Evolutionary conservation across 2,113 vertebrate genomes (phyloP), one percentile per base, ranked within the genome.

Genomic region (Strigops habroptila): DNA sequence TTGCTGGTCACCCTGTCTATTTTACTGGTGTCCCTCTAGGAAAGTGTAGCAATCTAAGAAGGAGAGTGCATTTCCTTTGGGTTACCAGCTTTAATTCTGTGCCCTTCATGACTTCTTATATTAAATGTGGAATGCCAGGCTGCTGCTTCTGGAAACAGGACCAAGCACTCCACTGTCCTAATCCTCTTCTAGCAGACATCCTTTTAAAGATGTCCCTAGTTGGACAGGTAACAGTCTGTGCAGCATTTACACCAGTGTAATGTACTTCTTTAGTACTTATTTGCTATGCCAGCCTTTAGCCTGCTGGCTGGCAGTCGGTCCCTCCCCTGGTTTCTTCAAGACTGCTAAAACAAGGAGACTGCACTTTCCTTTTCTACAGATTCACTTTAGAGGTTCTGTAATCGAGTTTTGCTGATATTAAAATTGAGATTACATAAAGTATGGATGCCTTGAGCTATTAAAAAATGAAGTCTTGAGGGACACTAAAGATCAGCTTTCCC

Each of bases 371-470:
- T 15, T 87, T 76, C 73, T 68, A 60, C 33, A 86, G 52, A 70
- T 70, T 85, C 69, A 57, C 31, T 82, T 90, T 30, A 80, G 73
- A 91, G 35, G 31, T 57, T 81, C 77, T 87, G 37, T 87, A 82
- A 92, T 91, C n/a, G 65, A 73, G 77, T 95, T 95, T 93, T 77
- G 35, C 46, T 80, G 69, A 59, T 18, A 28, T 64, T 87, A 73
- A 93, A 89, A 89, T 46, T 60, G 79, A 83, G 35, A 94, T 79
- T 92, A 68, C 12, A n/a, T 84, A 91, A 93, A 87, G 91, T 70
- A 86, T 16, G 19, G 70, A 46, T 91, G 62, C 41, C 57, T 79
- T 59, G 81, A 87, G 80, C 35, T 86, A 95, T 63, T 90, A 79
- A 91, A 91, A 92, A 96, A 87, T 85, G 44, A 76, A 96, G 25